Evolutionary conservation across 2,113 vertebrate species (phyloP).

Genomic region (Neolamprologus fasciatus): DNA sequence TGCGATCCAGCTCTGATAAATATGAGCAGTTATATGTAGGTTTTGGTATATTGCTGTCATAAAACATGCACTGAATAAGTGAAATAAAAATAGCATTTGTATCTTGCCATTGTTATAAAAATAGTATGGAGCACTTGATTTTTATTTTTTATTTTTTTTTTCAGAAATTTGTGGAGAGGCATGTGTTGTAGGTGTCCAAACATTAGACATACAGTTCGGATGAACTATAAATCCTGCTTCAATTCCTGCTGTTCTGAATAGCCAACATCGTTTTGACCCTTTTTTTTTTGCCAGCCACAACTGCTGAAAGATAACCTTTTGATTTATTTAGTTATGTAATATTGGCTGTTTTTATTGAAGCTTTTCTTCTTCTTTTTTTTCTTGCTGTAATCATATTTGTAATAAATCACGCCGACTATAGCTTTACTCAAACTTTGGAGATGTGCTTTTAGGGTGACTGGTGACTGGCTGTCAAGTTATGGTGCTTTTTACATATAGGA

Average conservation of each 20-base stretch:
- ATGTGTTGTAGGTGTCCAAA: neutral
- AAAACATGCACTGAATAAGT: neutral
- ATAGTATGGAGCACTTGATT: neutral
- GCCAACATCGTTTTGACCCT: neutral
- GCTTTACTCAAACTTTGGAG: neutral
- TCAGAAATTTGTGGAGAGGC: neutral
- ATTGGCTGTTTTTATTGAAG: neutral
- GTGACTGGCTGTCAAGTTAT: neutral
- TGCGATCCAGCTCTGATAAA: neutral
- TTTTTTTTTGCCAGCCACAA: neutral
- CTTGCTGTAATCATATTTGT: neutral
- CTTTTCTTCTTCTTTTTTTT: neutral
- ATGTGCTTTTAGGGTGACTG: neutral
- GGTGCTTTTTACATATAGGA: neutral
- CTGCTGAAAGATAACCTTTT: neutral
- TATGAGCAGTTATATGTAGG: neutral
- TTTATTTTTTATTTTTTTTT: fast-evolving
- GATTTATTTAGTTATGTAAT: neutral
- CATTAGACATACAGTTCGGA: neutral
- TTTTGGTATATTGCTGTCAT: neutral
- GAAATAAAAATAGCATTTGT: neutral
- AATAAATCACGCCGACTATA: neutral
- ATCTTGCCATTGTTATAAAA: neutral
- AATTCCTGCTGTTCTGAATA: neutral
- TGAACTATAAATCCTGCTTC: neutral